Conservation (phyloP, 53 echinoderm and acorn worm genomes). For the Mesocentrotus franciscanus region DNA sequence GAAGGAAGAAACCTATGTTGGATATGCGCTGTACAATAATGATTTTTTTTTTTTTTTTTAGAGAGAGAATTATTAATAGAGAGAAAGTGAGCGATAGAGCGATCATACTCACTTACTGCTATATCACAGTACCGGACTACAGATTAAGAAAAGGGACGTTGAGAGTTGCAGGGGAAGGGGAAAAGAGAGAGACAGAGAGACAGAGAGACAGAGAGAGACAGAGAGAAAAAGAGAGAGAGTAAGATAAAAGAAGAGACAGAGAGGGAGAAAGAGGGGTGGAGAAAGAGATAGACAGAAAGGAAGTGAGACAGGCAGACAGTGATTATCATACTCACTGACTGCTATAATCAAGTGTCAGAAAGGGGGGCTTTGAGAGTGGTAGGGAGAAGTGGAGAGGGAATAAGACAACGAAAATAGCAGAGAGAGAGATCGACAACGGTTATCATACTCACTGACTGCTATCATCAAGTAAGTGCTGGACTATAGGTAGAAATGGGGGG, state of each 20-base stretch:
- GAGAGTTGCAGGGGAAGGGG: neutral
- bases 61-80: no score
- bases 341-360: neutral
- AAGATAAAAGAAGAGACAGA: neutral
- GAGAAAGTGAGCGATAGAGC: no score
- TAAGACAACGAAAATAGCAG: neutral
- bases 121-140: no score
- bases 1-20: no score
- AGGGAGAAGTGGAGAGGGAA: neutral
- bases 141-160: no score
- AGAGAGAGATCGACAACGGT: neutral
- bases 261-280: neutral
- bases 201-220: neutral
- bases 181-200: neutral
- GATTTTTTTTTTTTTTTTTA: no score
- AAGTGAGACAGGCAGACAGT: neutral
- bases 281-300: no score
- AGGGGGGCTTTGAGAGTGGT: neutral
- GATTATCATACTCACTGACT: neutral
- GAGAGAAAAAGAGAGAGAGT: neutral
- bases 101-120: no score
- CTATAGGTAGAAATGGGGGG: no score
- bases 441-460: no score
- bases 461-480: no score
- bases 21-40: no score